Evolutionary conservation across 2,113 vertebrate species (phyloP), one percentile per base, ranked within the genome.

Genomic region (Tricholaema leucomelas): DNA sequence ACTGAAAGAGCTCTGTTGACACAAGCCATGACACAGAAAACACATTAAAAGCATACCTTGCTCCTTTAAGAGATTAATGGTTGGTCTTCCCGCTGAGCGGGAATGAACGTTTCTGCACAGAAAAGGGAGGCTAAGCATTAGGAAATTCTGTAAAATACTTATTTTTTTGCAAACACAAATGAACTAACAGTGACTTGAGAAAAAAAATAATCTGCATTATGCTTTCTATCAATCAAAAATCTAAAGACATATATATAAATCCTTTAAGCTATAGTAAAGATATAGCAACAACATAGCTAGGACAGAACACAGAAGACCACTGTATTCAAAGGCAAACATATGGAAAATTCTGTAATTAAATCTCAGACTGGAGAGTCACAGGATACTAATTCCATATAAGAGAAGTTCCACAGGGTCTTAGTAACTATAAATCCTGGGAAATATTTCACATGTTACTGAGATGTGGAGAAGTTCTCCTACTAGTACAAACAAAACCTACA

Each of bases 51-150:
- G 44, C 36, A 76, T 97, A 99, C 99, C 99, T 98, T 99, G 98
- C 40, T 99, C 98, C 85, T 97, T 98, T 81, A 99, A 95, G 66
- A 99, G 98, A 65, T 97, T 98, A 94, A 99, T 98, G 42, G 98
- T 98, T 85, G 99, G 99, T 96, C 99, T 97, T 97, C 99, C 99
- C 82, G 99, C 99, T 90, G 99, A 99, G 30, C 99, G 98, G 25
- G 99, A 99, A 91, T 99, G 99, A 40, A 99, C 99, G 96, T 99
- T 99, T 96, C 99, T 99, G 96, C 66, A 91, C n/a, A 90, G 94
- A 52, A 95, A 88, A 90, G 38, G 96, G 46, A 87, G 35, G 61
- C 15, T 18, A 1, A 2, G n/a, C 40, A 77, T 93, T 72, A 96
- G 70, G 18, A 77, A 82, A 87, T 72, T 30, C 31, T 85, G 19